Conservation (phyloP, 2,113 vertebrate species). For the Halichoerus grypus region DNA sequence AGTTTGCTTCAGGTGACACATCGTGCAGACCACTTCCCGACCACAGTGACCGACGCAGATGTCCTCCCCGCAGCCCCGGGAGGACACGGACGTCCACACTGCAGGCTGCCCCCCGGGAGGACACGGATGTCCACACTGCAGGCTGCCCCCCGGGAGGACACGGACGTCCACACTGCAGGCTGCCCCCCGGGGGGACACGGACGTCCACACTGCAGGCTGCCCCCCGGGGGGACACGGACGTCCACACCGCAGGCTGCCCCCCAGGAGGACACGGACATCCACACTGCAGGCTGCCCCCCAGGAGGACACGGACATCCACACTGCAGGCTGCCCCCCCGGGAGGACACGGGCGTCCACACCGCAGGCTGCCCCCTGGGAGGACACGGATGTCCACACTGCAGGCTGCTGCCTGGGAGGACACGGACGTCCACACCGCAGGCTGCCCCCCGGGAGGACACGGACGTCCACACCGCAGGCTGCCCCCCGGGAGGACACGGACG, state of each 20-base stretch:
- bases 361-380: fast-evolving
- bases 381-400: neutral
- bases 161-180: too few relatives aligned
- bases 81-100: neutral
- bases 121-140: neutral
- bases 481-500: neutral
- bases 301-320: neutral
- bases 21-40: neutral
- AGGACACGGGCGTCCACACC: neutral
- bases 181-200: too few relatives aligned
- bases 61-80: neutral
- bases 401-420: neutral
- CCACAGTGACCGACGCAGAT: neutral
- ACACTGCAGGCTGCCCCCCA: neutral
- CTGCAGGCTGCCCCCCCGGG: neutral
- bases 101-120: fast-evolving
- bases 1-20: neutral
- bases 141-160: neutral
- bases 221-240: too few relatives aligned
- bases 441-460: too few relatives aligned
- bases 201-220: too few relatives aligned
- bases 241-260: too few relatives aligned
- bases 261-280: too few relatives aligned
- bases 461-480: too few relatives aligned
- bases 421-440: too few relatives aligned